Conservation (phyloP, 2,797 vertebrate species). For the Rallus crepitans region DNA sequence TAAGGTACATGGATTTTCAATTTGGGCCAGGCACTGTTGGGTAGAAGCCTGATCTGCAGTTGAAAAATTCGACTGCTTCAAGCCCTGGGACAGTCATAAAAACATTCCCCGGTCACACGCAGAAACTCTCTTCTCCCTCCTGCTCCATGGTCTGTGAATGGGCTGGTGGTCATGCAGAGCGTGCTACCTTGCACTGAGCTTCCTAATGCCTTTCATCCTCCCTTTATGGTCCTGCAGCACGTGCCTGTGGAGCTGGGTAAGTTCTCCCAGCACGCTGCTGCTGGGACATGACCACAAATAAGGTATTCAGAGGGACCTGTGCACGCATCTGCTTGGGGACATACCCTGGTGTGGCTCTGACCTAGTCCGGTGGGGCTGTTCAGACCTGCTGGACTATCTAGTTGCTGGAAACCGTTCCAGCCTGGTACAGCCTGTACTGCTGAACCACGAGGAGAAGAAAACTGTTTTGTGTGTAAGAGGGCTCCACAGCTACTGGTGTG, state of each 20-base stretch:
- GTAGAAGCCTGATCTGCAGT: neutral
- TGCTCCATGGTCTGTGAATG: neutral
- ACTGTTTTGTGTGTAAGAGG: neutral
- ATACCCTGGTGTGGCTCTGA: fast-evolving
- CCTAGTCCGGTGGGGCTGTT: neutral
- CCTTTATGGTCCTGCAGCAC: neutral
- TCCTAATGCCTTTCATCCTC: neutral
- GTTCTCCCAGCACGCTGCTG: neutral
- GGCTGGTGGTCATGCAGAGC: neutral
- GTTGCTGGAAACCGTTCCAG: neutral
- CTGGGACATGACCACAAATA: neutral
- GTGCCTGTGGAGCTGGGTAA: fast-evolving
- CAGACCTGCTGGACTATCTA: neutral
- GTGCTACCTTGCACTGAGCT: neutral
- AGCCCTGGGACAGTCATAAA: neutral
- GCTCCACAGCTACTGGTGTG: neutral
- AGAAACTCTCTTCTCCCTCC: neutral
- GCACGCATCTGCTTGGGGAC: neutral
- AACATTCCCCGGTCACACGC: fast-evolving
- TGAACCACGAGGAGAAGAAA: neutral
- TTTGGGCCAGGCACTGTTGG: neutral
- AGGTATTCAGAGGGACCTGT: neutral
- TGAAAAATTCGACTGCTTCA: neutral
- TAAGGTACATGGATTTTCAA: neutral
- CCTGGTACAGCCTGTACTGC: neutral